Evolutionary conservation across 2,797 vertebrate species (phyloP), one percentile per base, ranked within the genome.

Genomic region (Malacoraja senta): DNA sequence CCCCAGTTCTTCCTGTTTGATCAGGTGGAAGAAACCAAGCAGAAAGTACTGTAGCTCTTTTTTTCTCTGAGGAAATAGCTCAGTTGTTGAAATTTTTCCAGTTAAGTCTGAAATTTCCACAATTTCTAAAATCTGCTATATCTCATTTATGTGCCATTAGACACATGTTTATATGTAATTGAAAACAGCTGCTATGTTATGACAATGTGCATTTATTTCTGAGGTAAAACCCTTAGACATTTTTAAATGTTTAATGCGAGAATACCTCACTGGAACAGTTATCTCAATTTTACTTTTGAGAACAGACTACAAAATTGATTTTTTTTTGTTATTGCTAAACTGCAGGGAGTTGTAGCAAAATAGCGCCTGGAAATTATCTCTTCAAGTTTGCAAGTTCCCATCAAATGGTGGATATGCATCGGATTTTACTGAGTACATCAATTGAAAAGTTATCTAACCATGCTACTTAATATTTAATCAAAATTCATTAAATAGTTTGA

Each of bases 121-220:
- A 92, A 92, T 92, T 92, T 92, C 90, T 92, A 71, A 92, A 74
- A 92, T 76, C 90, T 92, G 90, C 90, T 92, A 53, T 92, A 71
- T 92, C 72, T 92, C 90, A 76, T 92, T 92, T 92, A 92, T 92
- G 90, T 92, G 38, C 35, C 24, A 92, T 92, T 92, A 92, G 90
- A 92, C 90, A 92, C 90, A 92, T 92, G 90, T 92, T 92, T 92
- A 74, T 76, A 63, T 92, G 90, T 76, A 92, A 92, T 92, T 92
- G 90, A 74, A 92, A 92, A 92, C 90, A 53, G 90, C 71, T 92
- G 90, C 44, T 92, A 76, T 74, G 26, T 74, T n/a, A 74, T 92
- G 71, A 92, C 90, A 92, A 76, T 76, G 90, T 76, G 76, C 26
- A 92, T 92, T 76, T 74, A 92, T 76, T 92, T 71, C 71, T 76